Base-by-base conservation (phyloP, 2,797 vertebrate species). In the Chiroxiphia lanceolata region DNA sequence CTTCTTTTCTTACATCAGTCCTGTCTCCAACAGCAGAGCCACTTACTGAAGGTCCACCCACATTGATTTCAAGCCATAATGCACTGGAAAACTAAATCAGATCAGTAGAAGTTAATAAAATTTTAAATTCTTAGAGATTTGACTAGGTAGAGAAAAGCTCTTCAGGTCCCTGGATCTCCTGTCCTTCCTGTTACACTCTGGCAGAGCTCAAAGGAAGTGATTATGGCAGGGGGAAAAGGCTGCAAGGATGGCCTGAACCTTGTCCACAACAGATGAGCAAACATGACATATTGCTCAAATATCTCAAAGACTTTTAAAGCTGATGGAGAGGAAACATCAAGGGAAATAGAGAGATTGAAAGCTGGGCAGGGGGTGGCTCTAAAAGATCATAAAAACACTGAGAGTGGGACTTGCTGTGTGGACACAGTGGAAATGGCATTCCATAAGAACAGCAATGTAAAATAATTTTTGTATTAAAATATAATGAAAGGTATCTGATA, bases 231-330 rank as follows among this genome's bases (percentile, higher is more conserved):
- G 36, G 60, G 72, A 38, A 48, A 51, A 63, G 40, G 47, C 54
- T 70, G 77, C 50, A 50, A 8, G 40, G 70, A 45, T 82, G 61
- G 67, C 60, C 75, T 34, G 59, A 77, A 44, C 63, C 40, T 79
- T 85, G 81, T 13, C 78, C 76, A 59, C 45, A 68, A 27, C 53
- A 92, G 61, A 77, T 56, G 70, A 93, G 60, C 74, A 88, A 87
- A 83, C 40, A 57, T 22, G 61, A 90, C 22, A 57, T n/a, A 65
- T n/a, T 81, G 53, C 54, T 81, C 38, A 48, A 36, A 63, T 33
- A 14, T 53, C 83, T 69, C 40, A 51, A 78, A 78, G 57, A 47
- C 54, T 67, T 83, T 48, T 56, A 59, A 48, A 67, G 51, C 51
- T 83, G 34, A 19, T 42, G 19, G 36, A 82, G 29, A 86, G 33